Percentiles rank a stretch among this genome's conserved stretches.
Evolutionary conservation across 2,113 vertebrate species (phyloP).

Genomic region (Nycticorax nycticorax): DNA sequence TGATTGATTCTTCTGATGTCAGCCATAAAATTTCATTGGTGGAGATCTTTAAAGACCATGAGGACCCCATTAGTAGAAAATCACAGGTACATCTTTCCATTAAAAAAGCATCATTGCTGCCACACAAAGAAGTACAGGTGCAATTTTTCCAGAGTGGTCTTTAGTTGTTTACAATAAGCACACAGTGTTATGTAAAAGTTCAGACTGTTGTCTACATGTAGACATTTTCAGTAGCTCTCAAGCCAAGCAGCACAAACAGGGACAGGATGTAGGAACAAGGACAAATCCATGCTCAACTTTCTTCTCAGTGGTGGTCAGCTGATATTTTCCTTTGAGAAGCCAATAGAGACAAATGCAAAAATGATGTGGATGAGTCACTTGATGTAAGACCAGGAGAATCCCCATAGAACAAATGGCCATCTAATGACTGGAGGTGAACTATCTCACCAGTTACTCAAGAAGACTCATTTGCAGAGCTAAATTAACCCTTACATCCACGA

Average conservation of each 20-base stretch:
- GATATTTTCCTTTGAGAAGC: background rate
- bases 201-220: background rate
- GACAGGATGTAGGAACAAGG: background rate
- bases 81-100: background rate
- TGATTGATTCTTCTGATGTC: background rate
- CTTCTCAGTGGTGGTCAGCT: background rate
- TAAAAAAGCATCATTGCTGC: background rate
- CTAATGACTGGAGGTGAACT: background rate
- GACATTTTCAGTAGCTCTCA: background rate
- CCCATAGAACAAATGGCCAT: fast-evolving
- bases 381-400: background rate
- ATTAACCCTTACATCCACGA: background rate
- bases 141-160: background rate
- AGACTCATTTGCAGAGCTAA: background rate
- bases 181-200: background rate
- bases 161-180: background rate
- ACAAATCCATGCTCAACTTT: background rate
- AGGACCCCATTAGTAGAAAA: background rate
- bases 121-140: background rate
- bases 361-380: background rate
- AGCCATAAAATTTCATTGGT: background rate
- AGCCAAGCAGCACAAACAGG: fast-evolving
- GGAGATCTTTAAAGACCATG: background rate
- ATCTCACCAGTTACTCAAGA: background rate
- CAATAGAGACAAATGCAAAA: background rate